Evolutionary conservation across 37 sponge, comb jelly and placozoan species (phyloP), one percentile per base, ranked within the genome.

Genomic region (Aplysina aerophoba): DNA sequence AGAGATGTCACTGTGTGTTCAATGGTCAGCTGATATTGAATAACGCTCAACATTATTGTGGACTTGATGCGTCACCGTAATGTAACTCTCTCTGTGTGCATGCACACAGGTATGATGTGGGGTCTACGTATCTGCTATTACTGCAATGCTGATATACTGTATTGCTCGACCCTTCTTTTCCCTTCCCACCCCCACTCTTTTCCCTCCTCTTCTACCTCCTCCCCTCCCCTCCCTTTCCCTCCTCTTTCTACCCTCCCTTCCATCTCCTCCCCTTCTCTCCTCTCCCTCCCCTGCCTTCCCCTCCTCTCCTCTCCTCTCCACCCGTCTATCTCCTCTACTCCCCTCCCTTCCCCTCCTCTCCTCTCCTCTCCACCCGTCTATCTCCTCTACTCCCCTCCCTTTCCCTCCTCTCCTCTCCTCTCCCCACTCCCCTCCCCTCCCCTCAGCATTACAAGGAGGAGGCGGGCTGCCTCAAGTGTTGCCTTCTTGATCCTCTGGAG

Each of bases 21-120:
- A n/a, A n/a, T n/a, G n/a, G n/a, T n/a, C n/a, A n/a, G n/a, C n/a
- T n/a, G n/a, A n/a, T n/a, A n/a, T n/a, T n/a, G n/a, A n/a, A n/a
- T n/a, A n/a, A n/a, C n/a, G n/a, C n/a, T n/a, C n/a, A n/a, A n/a
- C n/a, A n/a, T n/a, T n/a, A n/a, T n/a, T n/a, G n/a, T n/a, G n/a
- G n/a, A n/a, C n/a, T n/a, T n/a, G n/a, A n/a, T n/a, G n/a, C n/a
- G n/a, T n/a, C n/a, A n/a, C n/a, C n/a, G n/a, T n/a, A n/a, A 27
- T 80, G 79, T 15, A 83, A 41, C 17, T 44, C 35, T 21, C 80
- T 89, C 6, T 39, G 38, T 19, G 79, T 79, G 4, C 90, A 85
- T 40, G 81, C 80, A 44, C 38, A 59, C 13, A 84, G 89, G 61
- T 69, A n/a, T n/a, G n/a, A n/a, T n/a, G n/a, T n/a, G n/a, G n/a